Evolutionary conservation across 2,888 invertebrate genomes (phyloP).

Genomic region (Leucoma salicis): DNA sequence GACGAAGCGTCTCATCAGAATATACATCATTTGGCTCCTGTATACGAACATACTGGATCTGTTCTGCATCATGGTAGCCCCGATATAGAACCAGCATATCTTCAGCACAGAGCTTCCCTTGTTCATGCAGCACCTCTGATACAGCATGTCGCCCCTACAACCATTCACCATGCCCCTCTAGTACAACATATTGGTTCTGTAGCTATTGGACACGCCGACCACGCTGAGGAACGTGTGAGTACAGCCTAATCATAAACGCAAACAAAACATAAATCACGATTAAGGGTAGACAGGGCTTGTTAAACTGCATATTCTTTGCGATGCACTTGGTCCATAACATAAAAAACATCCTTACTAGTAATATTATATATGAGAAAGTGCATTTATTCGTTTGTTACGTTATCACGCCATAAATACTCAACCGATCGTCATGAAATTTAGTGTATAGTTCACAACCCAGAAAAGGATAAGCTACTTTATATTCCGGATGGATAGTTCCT

Average conservation of each 20-base stretch:
- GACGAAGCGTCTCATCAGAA: conserved; percentile 54
- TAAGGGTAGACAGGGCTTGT: conserved; percentile 7
- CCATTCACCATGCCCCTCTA: conserved; percentile 34
- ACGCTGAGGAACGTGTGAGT: conserved; percentile 57
- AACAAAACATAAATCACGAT: conserved; percentile 7
- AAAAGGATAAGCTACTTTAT: no score
- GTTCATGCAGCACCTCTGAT: conserved; percentile 41
- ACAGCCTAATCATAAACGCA: conserved; percentile 9
- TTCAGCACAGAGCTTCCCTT: conserved; percentile 34
- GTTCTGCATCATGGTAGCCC: conserved; percentile 28
- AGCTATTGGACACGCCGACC: conserved; percentile 46
- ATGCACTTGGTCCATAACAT: no score
- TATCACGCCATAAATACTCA: no score
- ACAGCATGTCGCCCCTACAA: conserved; percentile 35
- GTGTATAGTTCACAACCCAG: no score
- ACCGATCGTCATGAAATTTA: no score
- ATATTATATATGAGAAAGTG: no score
- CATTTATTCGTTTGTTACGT: no score
- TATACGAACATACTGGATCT: conserved; percentile 35
- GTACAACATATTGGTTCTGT: conserved; percentile 47
- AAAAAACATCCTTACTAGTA: no score
- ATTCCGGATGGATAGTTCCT: no score
- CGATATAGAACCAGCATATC: conserved; percentile 33
- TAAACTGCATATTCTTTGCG: conserved; percentile 4
- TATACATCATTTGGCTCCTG: conserved; percentile 43